Conservation (phyloP, 2,888 invertebrate genomes). For the Melanotus villosus region DNA sequence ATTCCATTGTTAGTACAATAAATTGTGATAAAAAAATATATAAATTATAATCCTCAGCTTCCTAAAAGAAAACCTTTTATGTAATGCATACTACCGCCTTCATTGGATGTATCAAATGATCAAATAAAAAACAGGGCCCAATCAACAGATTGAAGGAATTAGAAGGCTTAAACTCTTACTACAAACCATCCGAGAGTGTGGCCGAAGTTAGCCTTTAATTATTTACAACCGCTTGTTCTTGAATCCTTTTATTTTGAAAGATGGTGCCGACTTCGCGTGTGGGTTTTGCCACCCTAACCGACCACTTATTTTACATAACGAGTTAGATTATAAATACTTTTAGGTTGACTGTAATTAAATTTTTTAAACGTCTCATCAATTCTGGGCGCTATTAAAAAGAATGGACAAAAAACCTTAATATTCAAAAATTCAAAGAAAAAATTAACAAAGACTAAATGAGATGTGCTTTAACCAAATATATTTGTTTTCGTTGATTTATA, state of each 20-base stretch:
- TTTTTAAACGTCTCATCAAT: slow-evolving; percentile 26
- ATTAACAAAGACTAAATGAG: background rate
- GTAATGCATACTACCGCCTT: no score
- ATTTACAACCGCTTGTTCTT: slow-evolving; percentile 37
- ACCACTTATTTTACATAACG: slow-evolving; percentile 45
- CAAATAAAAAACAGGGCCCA: background rate
- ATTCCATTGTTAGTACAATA: no score
- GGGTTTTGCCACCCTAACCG: slow-evolving; percentile 43
- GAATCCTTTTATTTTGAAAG: slow-evolving; percentile 34
- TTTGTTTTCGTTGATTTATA: background rate
- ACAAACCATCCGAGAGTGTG: background rate
- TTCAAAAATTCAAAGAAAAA: background rate
- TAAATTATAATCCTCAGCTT: no score
- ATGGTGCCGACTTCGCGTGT: slow-evolving; percentile 41
- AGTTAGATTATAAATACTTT: slow-evolving; percentile 34
- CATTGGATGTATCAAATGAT: no score
- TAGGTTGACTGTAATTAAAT: slow-evolving; percentile 23
- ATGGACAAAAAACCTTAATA: background rate
- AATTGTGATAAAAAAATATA: no score
- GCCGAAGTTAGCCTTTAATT: slow-evolving; percentile 35
- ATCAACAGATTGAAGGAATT: background rate
- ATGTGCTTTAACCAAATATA: background rate
- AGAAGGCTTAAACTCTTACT: background rate
- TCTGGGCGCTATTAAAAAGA: background rate
- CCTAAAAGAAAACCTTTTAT: no score